Conservation (phyloP, 2,113 vertebrate species). For the Nyctibius bracteatus region DNA sequence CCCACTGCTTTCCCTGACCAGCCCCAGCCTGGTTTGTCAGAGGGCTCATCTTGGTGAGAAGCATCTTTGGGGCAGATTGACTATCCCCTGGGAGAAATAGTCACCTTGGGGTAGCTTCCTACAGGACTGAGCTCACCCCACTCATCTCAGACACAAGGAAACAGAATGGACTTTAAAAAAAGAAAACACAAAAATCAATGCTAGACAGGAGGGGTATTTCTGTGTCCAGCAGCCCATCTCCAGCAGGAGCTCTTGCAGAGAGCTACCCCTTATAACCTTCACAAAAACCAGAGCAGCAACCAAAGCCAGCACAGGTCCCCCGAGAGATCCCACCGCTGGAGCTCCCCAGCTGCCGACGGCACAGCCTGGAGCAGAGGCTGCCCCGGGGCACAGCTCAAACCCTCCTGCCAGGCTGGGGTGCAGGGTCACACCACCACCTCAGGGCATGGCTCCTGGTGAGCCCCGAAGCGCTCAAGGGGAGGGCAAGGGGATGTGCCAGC, state of each 20-base stretch:
- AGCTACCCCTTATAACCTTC: neutral
- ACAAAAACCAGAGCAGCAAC: neutral
- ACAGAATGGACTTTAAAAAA: rapidly evolving
- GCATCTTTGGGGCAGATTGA: neutral
- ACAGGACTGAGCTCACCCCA: rapidly evolving
- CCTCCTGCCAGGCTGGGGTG: neutral
- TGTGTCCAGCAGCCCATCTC: neutral
- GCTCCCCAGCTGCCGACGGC: neutral
- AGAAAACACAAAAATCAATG: neutral
- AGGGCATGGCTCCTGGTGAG: neutral
- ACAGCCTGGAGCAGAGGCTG: neutral
- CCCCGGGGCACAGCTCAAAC: neutral
- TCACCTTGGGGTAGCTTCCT: rapidly evolving
- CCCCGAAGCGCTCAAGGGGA: rapidly evolving
- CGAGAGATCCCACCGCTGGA: neutral
- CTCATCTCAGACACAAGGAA: neutral
- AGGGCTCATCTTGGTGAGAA: neutral
- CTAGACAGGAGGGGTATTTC: neutral
- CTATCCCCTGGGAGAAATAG: neutral
- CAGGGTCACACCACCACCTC: neutral
- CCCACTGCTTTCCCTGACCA: neutral
- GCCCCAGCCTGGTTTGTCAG: neutral
- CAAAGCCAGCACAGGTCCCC: neutral
- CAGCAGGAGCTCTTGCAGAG: neutral
- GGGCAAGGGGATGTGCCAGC: neutral